A percentile compares a stretch with the other conserved stretches of the same genome.
phyloP scores from a whole-genome alignment of 1,140 invertebrate species.

The Ruditapes philippinarum region DNA sequence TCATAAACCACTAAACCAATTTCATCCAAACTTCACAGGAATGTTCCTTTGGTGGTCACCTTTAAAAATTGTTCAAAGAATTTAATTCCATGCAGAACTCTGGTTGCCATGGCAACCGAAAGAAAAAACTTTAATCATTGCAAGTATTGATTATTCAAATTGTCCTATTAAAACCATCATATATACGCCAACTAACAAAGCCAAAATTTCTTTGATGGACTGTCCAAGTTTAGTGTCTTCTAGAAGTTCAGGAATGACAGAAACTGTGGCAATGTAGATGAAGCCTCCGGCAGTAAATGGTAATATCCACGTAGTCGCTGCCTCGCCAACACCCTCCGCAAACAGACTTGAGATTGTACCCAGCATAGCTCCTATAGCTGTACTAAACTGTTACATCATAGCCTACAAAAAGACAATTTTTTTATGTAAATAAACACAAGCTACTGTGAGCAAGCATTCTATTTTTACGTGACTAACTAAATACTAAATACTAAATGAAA shows the following conservation, averaged over 20 bases:
- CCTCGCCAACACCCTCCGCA: conserved; percentile 89
- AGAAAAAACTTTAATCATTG: no score
- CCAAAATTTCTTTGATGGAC: conserved; percentile 94
- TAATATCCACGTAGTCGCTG: conserved; percentile 94
- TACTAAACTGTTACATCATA: conserved; percentile 96
- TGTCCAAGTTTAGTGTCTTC: conserved; percentile 93
- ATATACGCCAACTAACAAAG: conserved; percentile 93
- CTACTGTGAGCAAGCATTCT: no score
- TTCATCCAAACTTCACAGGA: no score
- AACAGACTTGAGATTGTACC: conserved; percentile 96
- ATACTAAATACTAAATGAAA: no score
- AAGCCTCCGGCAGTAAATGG: conserved; percentile 99
- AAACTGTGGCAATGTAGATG: conserved; percentile 99
- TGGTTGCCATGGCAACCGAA: no score
- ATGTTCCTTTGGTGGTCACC: no score
- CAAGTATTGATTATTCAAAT: conserved; percentile 90
- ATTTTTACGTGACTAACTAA: no score
- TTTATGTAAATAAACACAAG: no score
- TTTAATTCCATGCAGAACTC: no score
- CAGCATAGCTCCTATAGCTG: conserved; percentile 97
- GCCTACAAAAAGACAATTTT: no score
- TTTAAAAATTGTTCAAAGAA: no score
- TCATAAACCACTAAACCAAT: no score
- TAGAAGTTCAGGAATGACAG: conserved; percentile 96
- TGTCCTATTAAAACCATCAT: conserved; percentile 97